phyloP scores from a whole-genome alignment of 2,888 invertebrate genomes.

The Synergus japonicus region DNA sequence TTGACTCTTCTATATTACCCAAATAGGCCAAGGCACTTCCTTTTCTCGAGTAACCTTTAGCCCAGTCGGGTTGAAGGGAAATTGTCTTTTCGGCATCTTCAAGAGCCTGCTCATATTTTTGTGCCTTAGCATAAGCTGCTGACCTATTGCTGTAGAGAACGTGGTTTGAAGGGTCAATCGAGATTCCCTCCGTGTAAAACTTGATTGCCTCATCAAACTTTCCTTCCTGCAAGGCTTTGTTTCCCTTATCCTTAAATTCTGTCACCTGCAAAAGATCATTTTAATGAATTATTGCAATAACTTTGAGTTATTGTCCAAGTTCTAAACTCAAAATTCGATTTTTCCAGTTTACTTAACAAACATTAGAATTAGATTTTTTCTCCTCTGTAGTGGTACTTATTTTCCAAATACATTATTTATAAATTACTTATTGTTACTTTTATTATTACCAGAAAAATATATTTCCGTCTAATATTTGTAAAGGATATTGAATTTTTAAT shows the following conservation, averaged over 20 bases:
- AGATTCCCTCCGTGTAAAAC: slow-evolving; percentile 89
- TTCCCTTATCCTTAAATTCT: slow-evolving; percentile 91
- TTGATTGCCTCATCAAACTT: slow-evolving; percentile 89
- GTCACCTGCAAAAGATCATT: slow-evolving; percentile 82
- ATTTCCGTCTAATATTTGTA: too few species aligned
- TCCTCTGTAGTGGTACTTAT: too few species aligned
- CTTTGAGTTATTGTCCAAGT: not conserved
- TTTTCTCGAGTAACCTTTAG: slow-evolving; percentile 93
- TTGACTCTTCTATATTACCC: slow-evolving; percentile 86
- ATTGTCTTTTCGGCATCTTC: slow-evolving; percentile 92
- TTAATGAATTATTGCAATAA: not conserved
- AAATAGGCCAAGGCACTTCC: slow-evolving; percentile 91
- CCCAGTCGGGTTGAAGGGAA: slow-evolving; percentile 89
- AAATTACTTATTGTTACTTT: too few species aligned
- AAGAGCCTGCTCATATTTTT: slow-evolving; percentile 86
- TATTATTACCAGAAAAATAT: too few species aligned
- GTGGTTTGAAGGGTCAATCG: slow-evolving; percentile 88
- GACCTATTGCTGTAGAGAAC: slow-evolving; percentile 95
- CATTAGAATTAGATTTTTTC: too few species aligned
- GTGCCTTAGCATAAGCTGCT: slow-evolving; percentile 91
- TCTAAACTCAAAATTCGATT: too few species aligned
- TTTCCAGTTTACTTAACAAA: too few species aligned
- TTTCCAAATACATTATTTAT: too few species aligned
- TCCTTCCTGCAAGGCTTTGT: slow-evolving; percentile 88
- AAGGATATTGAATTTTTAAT: too few species aligned